Conservation (phyloP, 2,797 vertebrate species). For the Thunnus albacares region DNA sequence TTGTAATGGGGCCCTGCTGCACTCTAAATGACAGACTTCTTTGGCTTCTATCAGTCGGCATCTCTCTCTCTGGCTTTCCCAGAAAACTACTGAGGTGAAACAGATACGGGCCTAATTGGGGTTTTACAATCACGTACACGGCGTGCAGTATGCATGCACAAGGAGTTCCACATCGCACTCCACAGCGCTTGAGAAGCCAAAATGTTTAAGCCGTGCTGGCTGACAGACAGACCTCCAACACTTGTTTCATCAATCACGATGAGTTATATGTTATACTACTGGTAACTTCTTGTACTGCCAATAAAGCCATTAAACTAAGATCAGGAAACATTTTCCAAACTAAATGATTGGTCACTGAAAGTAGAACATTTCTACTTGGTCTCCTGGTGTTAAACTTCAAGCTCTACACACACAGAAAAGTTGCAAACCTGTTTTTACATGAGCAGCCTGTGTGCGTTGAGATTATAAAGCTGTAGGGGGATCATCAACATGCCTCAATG, state of each 20-base stretch:
- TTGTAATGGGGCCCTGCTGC: slow-evolving; percentile 48
- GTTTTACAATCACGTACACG: slow-evolving; percentile 46
- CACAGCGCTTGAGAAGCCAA: not conserved
- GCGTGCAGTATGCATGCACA: not conserved
- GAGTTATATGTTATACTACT: not conserved
- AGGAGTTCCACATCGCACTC: not conserved
- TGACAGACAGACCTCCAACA: not conserved
- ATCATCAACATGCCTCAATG: slow-evolving; percentile 43
- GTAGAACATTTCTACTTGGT: not conserved
- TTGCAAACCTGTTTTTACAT: slow-evolving; percentile 34
- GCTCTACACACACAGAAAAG: not conserved
- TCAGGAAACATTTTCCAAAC: not conserved
- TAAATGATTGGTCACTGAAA: not conserved
- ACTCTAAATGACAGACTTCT: slow-evolving; percentile 41
- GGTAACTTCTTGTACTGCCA: not conserved
- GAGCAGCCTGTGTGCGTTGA: slow-evolving; percentile 10
- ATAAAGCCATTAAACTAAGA: not conserved
- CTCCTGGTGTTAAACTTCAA: not conserved
- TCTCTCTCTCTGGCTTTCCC: slow-evolving; percentile 30
- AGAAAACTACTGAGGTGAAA: slow-evolving; percentile 62
- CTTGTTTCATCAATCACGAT: not conserved
- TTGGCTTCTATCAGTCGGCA: slow-evolving; percentile 31
- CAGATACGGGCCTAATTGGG: slow-evolving; percentile 52
- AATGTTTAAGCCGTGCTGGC: not conserved
- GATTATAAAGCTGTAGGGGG: slow-evolving; percentile 41